Conservation (phyloP, 2,113 vertebrate genomes). For the Arvicanthis niloticus region DNA sequence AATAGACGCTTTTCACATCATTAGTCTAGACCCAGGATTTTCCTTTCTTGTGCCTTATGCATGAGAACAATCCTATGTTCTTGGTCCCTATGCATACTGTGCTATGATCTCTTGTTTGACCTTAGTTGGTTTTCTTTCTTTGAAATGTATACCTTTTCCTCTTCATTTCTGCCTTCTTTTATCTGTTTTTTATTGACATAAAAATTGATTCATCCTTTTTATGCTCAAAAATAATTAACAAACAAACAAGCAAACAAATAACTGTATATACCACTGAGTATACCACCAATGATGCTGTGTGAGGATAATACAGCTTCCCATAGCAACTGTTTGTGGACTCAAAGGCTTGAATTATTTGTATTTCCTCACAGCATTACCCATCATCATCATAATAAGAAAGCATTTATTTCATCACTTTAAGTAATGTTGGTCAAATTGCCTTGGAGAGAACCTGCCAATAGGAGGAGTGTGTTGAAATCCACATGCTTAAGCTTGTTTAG, state of each 20-base stretch:
- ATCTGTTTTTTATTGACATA: neutral
- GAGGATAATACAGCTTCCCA: neutral
- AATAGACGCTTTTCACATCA: neutral
- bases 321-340: neutral
- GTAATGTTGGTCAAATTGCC: neutral
- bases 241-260: neutral
- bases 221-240: neutral
- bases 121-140: neutral
- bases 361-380: neutral
- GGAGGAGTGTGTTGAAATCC: neutral
- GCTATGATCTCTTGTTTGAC: neutral
- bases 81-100: too few relatives aligned
- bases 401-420: neutral
- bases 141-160: neutral
- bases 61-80: neutral
- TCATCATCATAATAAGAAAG: neutral
- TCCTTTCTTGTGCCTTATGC: neutral
- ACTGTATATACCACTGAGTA: neutral
- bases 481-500: neutral
- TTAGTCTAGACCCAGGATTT: neutral
- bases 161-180: neutral
- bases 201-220: neutral
- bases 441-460: neutral
- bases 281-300: neutral
- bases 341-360: neutral